These are phyloP conservation scores for Camponotus fellah DNA, from an alignment of 2,888 invertebrate genomes.

Conservation along the genomic window DNA sequence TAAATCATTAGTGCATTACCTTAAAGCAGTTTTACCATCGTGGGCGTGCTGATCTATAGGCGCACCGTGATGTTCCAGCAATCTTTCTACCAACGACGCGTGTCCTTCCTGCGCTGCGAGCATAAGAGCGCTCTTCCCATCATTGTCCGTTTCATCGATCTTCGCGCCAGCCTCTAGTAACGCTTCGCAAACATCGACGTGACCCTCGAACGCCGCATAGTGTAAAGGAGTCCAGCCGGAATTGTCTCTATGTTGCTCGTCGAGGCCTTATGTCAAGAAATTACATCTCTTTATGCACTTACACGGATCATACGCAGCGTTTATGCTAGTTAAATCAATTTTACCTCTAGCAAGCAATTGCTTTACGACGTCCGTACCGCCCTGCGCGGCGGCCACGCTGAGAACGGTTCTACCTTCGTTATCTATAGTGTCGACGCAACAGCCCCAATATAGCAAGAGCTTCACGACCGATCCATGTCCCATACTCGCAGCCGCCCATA, in stretches of 20 bases:
- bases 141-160: conserved; percentile 96
- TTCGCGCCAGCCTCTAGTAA: conserved; percentile 95
- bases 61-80: conserved; percentile 92
- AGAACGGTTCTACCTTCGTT: conserved; percentile 96
- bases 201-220: conserved; percentile 98
- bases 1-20: conserved; percentile 85
- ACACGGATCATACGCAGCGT: background rate
- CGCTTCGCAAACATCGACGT: conserved; percentile 93
- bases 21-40: conserved; percentile 95
- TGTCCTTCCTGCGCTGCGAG: conserved; percentile 97
- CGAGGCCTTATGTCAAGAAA: conserved; percentile 87
- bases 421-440: conserved; percentile 97
- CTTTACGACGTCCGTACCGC: conserved; percentile 95
- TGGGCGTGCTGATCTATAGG: conserved; percentile 95
- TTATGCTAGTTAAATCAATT: conserved; percentile 35
- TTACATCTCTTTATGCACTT: conserved; percentile 29
- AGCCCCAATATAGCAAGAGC: conserved; percentile 97
- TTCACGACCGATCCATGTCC: conserved; percentile 96
- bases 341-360: conserved; percentile 94
- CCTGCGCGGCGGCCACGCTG: conserved; percentile 94
- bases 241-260: conserved; percentile 96
- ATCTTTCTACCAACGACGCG: conserved; percentile 89
- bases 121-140: conserved; percentile 95
- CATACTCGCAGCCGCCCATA: conserved; percentile 97
- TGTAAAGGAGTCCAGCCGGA: conserved; percentile 99